phyloP scores from a whole-genome alignment of 2,797 vertebrate species.

The Hydrocynus forskahlii region DNA sequence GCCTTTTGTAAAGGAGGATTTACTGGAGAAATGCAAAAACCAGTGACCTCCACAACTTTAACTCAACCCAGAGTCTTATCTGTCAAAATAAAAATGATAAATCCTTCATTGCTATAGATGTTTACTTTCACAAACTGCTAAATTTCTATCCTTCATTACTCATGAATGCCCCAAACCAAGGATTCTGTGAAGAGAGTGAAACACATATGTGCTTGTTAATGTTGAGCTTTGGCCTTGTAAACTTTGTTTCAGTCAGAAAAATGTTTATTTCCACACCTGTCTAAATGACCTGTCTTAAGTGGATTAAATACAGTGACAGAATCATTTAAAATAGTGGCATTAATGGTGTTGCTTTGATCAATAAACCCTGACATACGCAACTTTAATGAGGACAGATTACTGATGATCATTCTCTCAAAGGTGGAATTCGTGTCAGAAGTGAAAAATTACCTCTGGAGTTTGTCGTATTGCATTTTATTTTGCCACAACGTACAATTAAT shows the following conservation, averaged over 20 bases:
- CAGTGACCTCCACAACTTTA: conserved; percentile 47
- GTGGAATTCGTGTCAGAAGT: conserved; percentile 19
- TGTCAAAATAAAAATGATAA: conserved; percentile 3
- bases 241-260: background rate
- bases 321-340: background rate
- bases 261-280: background rate
- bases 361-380: conserved; percentile 41
- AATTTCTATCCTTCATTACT: conserved; percentile 10
- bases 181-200: background rate
- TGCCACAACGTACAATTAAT: conserved; percentile 29
- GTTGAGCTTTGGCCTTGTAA: background rate
- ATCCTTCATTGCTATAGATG: conserved; percentile 13
- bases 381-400: conserved; percentile 39
- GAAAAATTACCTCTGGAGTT: conserved; percentile 13
- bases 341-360: conserved; percentile 40
- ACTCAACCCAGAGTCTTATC: conserved; percentile 23
- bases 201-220: background rate
- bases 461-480: conserved; percentile 26
- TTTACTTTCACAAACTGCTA: background rate
- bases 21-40: conserved; percentile 46
- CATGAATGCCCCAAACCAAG: conserved; percentile 1
- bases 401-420: conserved; percentile 35
- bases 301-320: background rate
- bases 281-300: background rate
- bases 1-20: conserved; percentile 37